Evolutionary conservation across 2,113 vertebrate species (phyloP).

Genomic region (Leucoraja erinaceus): DNA sequence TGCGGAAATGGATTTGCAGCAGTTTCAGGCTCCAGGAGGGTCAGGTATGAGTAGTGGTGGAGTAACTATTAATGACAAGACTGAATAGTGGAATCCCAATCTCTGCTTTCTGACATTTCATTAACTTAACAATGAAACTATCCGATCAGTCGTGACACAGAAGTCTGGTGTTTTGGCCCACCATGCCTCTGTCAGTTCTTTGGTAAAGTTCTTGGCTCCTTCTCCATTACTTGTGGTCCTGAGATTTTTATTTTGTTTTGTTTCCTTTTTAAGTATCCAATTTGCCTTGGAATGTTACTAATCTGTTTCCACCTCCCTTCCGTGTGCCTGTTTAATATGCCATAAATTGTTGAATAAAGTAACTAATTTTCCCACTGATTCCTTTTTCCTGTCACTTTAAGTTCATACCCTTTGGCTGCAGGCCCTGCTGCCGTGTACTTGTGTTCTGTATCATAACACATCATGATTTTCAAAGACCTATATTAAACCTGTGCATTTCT

Average conservation of each 20-base stretch:
- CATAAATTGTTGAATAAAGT: not conserved
- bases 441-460: not conserved
- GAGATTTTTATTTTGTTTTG: no score
- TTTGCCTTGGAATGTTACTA: not conserved
- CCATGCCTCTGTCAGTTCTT: not conserved
- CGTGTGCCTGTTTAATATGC: not conserved
- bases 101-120: not conserved
- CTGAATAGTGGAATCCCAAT: not conserved
- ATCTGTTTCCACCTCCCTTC: not conserved
- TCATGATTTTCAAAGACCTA: not conserved
- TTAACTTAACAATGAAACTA: not conserved
- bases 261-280: not conserved
- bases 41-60: constrained; percentile 47
- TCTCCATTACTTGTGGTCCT: no score
- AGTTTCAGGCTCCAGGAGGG: constrained; percentile 53
- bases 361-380: not conserved
- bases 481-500: not conserved
- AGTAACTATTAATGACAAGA: not conserved
- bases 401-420: not conserved
- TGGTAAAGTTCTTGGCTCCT: not conserved
- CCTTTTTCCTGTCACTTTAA: not conserved
- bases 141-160: not conserved
- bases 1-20: constrained; percentile 61
- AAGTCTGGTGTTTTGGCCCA: not conserved
- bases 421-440: not conserved